A percentile compares a stretch with the other conserved stretches of the same genome.
These are phyloP conservation scores for Pomacea canaliculata DNA, from an alignment of 2,888 invertebrate species.

Conservation along the genomic window DNA sequence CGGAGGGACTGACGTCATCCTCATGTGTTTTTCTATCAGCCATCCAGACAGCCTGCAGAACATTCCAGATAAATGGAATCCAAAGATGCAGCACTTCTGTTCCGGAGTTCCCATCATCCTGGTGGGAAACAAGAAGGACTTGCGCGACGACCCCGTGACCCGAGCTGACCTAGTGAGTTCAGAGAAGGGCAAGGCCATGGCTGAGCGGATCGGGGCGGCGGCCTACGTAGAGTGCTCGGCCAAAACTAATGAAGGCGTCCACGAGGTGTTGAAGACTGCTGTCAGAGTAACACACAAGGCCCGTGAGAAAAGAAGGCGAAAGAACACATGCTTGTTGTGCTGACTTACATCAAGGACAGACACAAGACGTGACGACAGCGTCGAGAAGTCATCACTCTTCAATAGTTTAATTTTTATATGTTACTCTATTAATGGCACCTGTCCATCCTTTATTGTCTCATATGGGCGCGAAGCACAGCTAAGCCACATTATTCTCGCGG, in stretches of 20 bases:
- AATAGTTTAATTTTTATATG: too few species aligned
- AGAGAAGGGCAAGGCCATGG: constrained; percentile 97
- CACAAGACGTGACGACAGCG: too few species aligned
- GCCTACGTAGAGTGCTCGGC: constrained; percentile 99
- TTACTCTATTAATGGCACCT: too few species aligned
- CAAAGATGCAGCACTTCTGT: constrained; percentile 94
- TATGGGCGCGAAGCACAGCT: too few species aligned
- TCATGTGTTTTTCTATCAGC: constrained; percentile 99
- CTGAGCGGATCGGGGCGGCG: constrained; percentile 89
- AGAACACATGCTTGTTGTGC: background rate
- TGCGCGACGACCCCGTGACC: constrained; percentile 72
- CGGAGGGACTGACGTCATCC: constrained; percentile 98
- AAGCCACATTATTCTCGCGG: too few species aligned
- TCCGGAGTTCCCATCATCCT: constrained; percentile 99
- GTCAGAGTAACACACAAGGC: constrained; percentile 95
- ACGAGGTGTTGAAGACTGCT: constrained; percentile 99
- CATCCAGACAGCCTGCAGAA: constrained; percentile 99
- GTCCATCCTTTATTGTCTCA: too few species aligned
- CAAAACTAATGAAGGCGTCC: constrained; percentile 98
- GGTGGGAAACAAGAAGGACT: constrained; percentile 91
- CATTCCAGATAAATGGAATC: constrained; percentile 99
- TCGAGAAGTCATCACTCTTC: too few species aligned
- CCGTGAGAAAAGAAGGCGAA: background rate
- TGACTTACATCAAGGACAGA: too few species aligned
- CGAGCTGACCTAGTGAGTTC: constrained; percentile 85